Evolutionary conservation across 2,888 invertebrate species (phyloP), one percentile per base, ranked within the genome.

Genomic region (Stegophylla sp.): DNA sequence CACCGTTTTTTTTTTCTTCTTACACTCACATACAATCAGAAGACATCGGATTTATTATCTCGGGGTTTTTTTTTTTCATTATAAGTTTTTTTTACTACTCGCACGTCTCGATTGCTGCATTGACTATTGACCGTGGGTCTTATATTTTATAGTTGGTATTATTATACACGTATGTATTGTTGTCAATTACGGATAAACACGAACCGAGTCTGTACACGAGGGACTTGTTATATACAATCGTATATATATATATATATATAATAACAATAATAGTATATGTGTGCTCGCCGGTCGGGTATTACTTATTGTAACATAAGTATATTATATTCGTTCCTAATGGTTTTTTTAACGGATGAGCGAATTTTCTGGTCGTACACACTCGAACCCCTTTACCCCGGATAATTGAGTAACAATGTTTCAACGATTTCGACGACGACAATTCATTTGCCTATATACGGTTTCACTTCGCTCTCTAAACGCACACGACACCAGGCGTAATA

Each of bases 381-480:
- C 7, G 51, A 56, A 56, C 34, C 20, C 56, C 5, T 43, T 56
- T 43, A 17, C 26, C 17, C n/a, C 26, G 17, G 59, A 59, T 73
- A 73, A 45, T 73, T 73, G 59, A 73, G 59, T 73, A 73, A 72
- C 72, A 59, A 59, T 59, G n/a, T 43, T 73, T 73, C 43, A 43
- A 59, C 59, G 72, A 73, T 45, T 28, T 59, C n/a, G 59, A 73
- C 26, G 59, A 43, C 72, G 43, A 73, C 59, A 59, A 59, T 72
- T 72, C 41, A 43, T 59, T 72, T 56, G 23, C 41, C 2, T 59
- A 53, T 34, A 34, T 34, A 23, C 23, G 45, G 59, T 59, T 73
- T 73, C 72, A 72, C 56, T 59, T 59, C 17, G 23, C 72, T 73
- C 72, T 73, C 72, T 73, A 72, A 72, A 72, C 17, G 56, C 23